These are phyloP conservation scores for Collichthys lucidus DNA, from an alignment of 2,113 vertebrate genomes.

Conservation along the genomic window DNA sequence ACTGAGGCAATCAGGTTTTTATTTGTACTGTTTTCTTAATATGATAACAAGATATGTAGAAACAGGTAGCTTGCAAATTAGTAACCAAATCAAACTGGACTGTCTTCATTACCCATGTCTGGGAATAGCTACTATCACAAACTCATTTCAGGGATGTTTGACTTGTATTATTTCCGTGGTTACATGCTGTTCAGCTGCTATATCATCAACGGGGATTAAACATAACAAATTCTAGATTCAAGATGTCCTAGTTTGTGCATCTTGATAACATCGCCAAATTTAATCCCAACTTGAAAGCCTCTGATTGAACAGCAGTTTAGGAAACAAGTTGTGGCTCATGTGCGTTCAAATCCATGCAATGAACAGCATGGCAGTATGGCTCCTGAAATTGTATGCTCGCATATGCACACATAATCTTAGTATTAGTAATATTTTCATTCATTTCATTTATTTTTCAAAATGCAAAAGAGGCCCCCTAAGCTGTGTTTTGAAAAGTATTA, in stretches of 20 bases:
- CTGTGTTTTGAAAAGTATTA: slow-evolving; percentile 32
- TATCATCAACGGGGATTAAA: not conserved
- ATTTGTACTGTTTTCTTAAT: too few species aligned
- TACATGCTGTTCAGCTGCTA: not conserved
- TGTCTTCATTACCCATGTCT: not conserved
- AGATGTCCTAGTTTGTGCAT: not conserved
- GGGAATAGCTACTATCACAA: too few species aligned
- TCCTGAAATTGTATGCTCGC: not conserved
- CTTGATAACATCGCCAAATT: not conserved
- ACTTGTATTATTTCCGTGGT: not conserved
- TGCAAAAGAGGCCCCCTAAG: slow-evolving; percentile 11
- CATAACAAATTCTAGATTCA: not conserved
- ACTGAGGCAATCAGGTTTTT: not conserved
- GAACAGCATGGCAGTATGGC: not conserved
- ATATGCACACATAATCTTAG: not conserved
- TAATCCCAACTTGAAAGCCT: not conserved
- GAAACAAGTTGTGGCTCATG: not conserved
- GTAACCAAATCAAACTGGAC: not conserved
- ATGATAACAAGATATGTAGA: too few species aligned
- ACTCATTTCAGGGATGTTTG: not conserved
- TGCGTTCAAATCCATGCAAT: not conserved
- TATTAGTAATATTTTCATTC: not conserved
- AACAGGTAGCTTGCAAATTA: too few species aligned
- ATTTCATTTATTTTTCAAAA: not conserved
- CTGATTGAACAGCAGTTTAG: not conserved